Conservation (phyloP, 2,113 vertebrate species). For the Poeciliopsis turrubarensis region DNA sequence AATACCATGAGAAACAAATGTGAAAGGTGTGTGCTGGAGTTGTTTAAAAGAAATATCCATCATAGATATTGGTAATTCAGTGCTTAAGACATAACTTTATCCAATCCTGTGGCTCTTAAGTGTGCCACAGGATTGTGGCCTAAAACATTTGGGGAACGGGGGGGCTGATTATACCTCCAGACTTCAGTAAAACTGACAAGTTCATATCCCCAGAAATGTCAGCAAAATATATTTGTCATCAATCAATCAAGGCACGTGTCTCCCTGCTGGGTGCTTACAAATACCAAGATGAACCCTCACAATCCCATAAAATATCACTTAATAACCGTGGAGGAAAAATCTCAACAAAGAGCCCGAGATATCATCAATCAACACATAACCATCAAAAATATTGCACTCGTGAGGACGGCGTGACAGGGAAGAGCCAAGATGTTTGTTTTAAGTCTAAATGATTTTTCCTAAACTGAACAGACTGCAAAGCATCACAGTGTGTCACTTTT, state of each 20-base stretch:
- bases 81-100: slow-evolving; percentile 14
- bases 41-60: slow-evolving; percentile 12
- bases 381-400: slow-evolving; percentile 43
- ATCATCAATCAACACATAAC: slow-evolving; percentile 47
- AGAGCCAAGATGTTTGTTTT: slow-evolving; percentile 20
- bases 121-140: no score
- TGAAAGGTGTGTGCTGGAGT: neutral
- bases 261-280: slow-evolving; percentile 28
- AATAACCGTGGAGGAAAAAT: slow-evolving; percentile 45
- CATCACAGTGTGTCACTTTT: slow-evolving; percentile 16
- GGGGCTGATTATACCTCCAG: slow-evolving; percentile 25
- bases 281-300: slow-evolving; percentile 23
- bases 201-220: slow-evolving; percentile 21
- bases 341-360: slow-evolving; percentile 43
- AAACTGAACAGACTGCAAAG: slow-evolving; percentile 24
- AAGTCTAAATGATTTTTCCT: slow-evolving; percentile 14
- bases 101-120: slow-evolving; percentile 16
- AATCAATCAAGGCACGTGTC: neutral
- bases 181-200: slow-evolving; percentile 27
- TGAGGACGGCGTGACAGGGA: slow-evolving; percentile 33
- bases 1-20: neutral
- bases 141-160: no score
- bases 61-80: slow-evolving; percentile 38
- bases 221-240: slow-evolving; percentile 38
- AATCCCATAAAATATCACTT: slow-evolving; percentile 56